Percentiles rank a stretch among this genome's conserved stretches.
Conservation (phyloP, 2,888 invertebrate species). For the Trachelus iudaicus region DNA sequence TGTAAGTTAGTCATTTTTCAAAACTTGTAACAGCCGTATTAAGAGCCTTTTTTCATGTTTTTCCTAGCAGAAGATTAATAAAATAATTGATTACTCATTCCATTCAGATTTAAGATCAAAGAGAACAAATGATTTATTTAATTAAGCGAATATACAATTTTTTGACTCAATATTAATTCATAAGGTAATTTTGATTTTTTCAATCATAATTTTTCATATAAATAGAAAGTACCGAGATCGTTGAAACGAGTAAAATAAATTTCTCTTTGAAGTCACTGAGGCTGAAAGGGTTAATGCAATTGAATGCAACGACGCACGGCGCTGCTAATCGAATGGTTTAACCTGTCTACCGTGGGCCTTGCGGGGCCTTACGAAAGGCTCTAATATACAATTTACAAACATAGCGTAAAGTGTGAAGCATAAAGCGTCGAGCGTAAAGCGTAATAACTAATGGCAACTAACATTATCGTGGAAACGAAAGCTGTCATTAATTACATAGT, state of each 20-base stretch:
- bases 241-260: neutral
- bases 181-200: neutral
- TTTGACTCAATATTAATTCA: neutral
- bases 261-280: neutral
- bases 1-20: neutral
- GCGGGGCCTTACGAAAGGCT: neutral
- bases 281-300: neutral
- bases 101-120: neutral
- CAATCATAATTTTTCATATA: neutral
- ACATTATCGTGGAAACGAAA: neutral
- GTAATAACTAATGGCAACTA: neutral
- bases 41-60: neutral
- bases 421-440: too few relatives aligned
- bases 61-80: neutral
- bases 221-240: neutral
- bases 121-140: neutral
- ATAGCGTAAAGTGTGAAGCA: neutral
- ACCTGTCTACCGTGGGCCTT: neutral
- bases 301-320: neutral
- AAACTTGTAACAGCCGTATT: neutral
- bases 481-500: neutral
- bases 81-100: neutral
- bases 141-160: neutral
- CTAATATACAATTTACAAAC: neutral
- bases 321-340: neutral